A percentile compares a stretch with the other conserved stretches of the same genome.
Conservation (phyloP, 2,113 vertebrate genomes). For the Podocnemis expansa region DNA sequence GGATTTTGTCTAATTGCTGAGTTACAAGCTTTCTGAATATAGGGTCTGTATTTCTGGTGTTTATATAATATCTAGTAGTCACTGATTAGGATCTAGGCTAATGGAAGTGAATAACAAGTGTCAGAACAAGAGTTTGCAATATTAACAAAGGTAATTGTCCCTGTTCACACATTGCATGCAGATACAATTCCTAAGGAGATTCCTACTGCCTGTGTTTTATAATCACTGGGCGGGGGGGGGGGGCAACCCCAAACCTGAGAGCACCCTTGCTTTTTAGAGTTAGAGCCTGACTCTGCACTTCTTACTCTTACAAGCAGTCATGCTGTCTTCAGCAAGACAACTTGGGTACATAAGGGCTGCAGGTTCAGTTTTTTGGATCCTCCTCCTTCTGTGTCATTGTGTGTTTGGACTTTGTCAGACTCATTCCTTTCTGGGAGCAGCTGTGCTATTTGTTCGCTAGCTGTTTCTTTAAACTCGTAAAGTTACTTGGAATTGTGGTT, state of each 20-base stretch:
- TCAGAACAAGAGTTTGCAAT: too few species aligned
- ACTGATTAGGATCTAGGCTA: not conserved
- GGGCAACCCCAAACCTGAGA: not conserved
- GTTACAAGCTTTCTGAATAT: not conserved
- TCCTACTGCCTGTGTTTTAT: not conserved
- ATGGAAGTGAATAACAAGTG: not conserved
- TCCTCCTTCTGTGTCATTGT: not conserved
- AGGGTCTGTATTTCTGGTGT: not conserved
- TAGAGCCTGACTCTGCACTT: not conserved
- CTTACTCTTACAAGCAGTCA: not conserved
- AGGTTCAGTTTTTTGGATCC: not conserved
- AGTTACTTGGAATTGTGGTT: not conserved
- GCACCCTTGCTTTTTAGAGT: not conserved
- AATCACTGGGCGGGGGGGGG: not conserved
- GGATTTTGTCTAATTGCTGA: not conserved
- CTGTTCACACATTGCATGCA: too few species aligned
- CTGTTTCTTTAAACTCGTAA: not conserved
- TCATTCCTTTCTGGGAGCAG: not conserved
- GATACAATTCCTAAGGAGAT: not conserved
- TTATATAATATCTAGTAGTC: not conserved
- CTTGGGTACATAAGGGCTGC: not conserved
- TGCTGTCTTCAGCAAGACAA: not conserved
- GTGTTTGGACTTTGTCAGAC: not conserved
- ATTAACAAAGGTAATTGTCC: too few species aligned
- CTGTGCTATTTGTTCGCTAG: not conserved